Evolutionary conservation across 2,113 vertebrate genomes (phyloP), one percentile per base, ranked within the genome.

Genomic region (Serilophus lunatus): DNA sequence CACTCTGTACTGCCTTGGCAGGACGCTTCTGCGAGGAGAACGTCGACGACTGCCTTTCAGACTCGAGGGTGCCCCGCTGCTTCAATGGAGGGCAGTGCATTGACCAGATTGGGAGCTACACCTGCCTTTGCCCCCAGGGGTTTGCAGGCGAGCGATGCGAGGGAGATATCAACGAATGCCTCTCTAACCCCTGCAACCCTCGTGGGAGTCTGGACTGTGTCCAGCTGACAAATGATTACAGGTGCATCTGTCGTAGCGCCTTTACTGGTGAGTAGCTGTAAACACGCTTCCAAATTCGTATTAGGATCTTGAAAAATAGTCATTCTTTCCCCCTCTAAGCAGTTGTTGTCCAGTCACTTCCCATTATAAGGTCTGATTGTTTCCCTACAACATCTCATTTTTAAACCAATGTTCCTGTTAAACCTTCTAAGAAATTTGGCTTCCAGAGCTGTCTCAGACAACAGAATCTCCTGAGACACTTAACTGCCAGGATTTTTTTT

Each of bases 101-200:
- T 28, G 99, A 99, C 25, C 98, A 98, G 26, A 96, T 99, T 1
- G 98, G 99, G 5, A 98, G 98, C 45, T 99, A 99, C 93, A 98
- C 97, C 13, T 99, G 99, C 59, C 85, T 94, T 56, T 99, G 99
- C 47, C 97, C 98, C 19, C 97, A 98, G 3, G 99, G 99, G 71
- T 99, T 99, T 31, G 98, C 98, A 1, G 99, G 99, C 6, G 98
- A 99, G 76, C 98, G 98, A 66, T 99, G 99, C 1, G 99, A 99
- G 88, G 99, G 99, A 2, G 99, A 99, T 93, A 98, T 99, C 84
- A 99, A 99, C 0, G 99, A 99, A 91, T 99, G 99, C 87, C 98
- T 98, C 10, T 98, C 99, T n/a, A 97, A 59, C 56, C 99, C 99
- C 13, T 99, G 99, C 95, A 97, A 97, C 82, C 40, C 97, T 2